Base-by-base conservation (phyloP, 2,888 invertebrate genomes). In the Xestia sexstrigata region DNA sequence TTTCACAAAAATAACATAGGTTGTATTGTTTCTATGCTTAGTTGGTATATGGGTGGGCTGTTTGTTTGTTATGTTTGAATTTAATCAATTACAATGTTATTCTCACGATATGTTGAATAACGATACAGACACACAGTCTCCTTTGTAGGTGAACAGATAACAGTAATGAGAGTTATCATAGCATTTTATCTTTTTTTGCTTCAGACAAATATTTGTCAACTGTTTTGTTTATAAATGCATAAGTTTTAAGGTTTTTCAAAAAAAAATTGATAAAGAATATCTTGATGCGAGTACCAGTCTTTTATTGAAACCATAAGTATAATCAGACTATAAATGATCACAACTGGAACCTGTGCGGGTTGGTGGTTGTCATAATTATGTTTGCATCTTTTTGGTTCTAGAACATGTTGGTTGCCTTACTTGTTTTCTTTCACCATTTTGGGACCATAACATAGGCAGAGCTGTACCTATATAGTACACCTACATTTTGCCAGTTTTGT, bases 21-120 rank as follows among this genome's bases (percentile, higher is more conserved):
- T 30, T 7, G 4, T 4, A 70, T 20, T 70, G 35, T 17, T 52
- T 52, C 17, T 23, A 30, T 49, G 17, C 9, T n/a, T n/a, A 39
- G 2, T 58, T 79, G 2, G 5, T 9, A 2, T 66, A 23, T 58
- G 30, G 13, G 15, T 66, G 20, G 13, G 15, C 23, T 72, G 52
- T 70, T 73, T 35, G 35, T 23, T 62, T 72, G 26, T 70, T 75
- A n/a, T 52, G 49, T 47, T 52, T 67, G 15, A 58, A 76, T 30
- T 30, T 17, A 30, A 26, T 49, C 17, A 63, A 35, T 62, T 39
- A 35, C 23, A 35, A 35, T 35, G 17, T 66, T 39, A 45, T 45
- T 20, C 13, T 26, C 6, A 23, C 49, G 11, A 52, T 52, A 66
- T 66, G 58, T 63, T 60, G 2, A 26, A 3, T 42, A 63, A 76